Base-by-base conservation (phyloP, 2,797 vertebrate species). In the Sardinella longiceps region DNA sequence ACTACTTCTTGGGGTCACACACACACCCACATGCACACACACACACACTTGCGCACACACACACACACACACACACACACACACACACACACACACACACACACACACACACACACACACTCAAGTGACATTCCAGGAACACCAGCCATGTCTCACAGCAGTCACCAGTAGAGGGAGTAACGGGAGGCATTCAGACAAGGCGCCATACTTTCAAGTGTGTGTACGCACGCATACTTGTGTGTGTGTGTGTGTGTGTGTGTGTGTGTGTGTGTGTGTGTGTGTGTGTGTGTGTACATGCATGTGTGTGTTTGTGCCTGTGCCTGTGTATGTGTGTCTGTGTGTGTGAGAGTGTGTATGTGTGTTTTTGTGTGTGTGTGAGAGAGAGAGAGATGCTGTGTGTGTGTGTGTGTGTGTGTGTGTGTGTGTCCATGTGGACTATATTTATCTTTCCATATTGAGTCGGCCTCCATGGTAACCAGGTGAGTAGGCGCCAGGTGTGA, bases 81-180 rank as follows among this genome's bases (percentile, higher is more conserved):
- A 50, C 48, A 50, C 48, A 50, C 48, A 50, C 48, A 50, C 48
- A 50, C 48, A 50, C 48, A 14, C 48, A 50, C 48, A 50, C 48
- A 89, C 81, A 51, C 46, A 45, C 23, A 89, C 89, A 88, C 87
- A 92, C 89, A 39, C 92, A 89, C 85, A 89, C 39, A 2, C 5
- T 43, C 39, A 43, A 43, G 39, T 43, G 5, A 2, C 39, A 43
- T 43, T 43, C 39, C 39, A 43, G 39, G 39, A 43, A 43, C 39
- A 43, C 39, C 39, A 43, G 5, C 39, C 2, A 5, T 43, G 39
- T 43, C 39, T 43, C 39, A 5, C 39, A 50, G 10, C 48, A 50
- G 12, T 14, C 39, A 50, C 48, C 48, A 50, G 12, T 14, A 50
- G 48, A 14, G 48, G 48, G 48, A 50, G 48, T 5, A 43, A 43